These are phyloP conservation scores for Craterocephalus amniculus DNA, from an alignment of 2,797 vertebrate species.

Conservation along the genomic window DNA sequence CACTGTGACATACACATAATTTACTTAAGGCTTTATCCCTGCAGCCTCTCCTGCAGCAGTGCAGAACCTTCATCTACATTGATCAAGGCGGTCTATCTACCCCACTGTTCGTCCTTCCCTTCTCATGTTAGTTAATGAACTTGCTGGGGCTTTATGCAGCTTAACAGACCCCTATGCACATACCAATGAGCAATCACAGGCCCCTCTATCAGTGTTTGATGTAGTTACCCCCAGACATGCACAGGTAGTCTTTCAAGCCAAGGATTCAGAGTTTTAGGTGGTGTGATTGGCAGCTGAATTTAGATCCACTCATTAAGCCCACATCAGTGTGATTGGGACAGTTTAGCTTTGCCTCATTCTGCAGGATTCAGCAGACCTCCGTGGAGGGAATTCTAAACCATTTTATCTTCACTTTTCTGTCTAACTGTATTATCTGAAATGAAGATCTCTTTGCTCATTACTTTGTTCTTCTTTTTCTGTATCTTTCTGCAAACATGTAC, in stretches of 20 bases:
- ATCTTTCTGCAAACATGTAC: too few species aligned
- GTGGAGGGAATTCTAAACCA: slow-evolving; percentile 63
- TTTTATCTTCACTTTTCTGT: slow-evolving; percentile 28
- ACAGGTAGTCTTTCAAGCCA: slow-evolving; percentile 55
- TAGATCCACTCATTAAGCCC: slow-evolving; percentile 74
- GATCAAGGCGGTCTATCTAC: slow-evolving; percentile 72
- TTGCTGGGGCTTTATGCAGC: slow-evolving; percentile 74
- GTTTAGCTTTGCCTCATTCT: slow-evolving; percentile 59
- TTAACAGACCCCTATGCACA: slow-evolving; percentile 66
- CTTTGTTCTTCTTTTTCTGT: too few species aligned
- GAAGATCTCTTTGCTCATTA: slow-evolving; percentile 24
- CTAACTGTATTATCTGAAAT: slow-evolving; percentile 42
- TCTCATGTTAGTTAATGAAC: slow-evolving; percentile 78
- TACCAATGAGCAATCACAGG: slow-evolving; percentile 63
- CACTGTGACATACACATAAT: slow-evolving; percentile 32
- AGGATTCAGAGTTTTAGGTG: slow-evolving; percentile 68
- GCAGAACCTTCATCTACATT: slow-evolving; percentile 73
- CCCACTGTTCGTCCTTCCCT: slow-evolving; percentile 59
- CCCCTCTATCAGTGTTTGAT: slow-evolving; percentile 54
- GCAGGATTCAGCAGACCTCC: slow-evolving; percentile 51
- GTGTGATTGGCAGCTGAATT: slow-evolving; percentile 74
- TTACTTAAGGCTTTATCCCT: slow-evolving; percentile 44
- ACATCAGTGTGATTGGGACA: slow-evolving; percentile 58
- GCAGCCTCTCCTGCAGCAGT: slow-evolving; percentile 51
- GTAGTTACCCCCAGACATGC: slow-evolving; percentile 49